A percentile compares a stretch with the other conserved stretches of the same genome.
Conservation (phyloP, 2,797 vertebrate species). For the Acanthurus lineatus region DNA sequence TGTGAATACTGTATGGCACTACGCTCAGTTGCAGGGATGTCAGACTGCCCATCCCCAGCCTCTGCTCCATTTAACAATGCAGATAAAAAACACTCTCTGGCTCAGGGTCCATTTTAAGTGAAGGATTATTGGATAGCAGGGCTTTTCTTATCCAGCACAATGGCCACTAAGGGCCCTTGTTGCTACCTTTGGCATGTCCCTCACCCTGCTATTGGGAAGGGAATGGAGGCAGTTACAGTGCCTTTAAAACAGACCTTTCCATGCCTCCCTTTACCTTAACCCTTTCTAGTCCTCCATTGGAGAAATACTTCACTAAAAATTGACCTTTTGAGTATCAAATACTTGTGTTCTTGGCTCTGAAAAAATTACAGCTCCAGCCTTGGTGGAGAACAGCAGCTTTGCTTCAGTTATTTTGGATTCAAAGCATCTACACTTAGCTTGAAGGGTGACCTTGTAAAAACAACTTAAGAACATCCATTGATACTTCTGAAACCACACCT, state of each 20-base stretch:
- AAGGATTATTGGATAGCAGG: conserved; percentile 66
- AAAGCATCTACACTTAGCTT: neutral
- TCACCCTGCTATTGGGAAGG: conserved; percentile 10
- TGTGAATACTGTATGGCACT: conserved; percentile 68
- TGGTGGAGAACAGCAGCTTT: conserved; percentile 1
- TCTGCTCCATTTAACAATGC: conserved; percentile 56
- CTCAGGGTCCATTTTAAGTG: conserved; percentile 76
- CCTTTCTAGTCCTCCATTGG: conserved; percentile 16
- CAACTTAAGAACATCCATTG: neutral
- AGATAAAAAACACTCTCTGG: conserved; percentile 51
- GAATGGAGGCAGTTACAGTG: conserved; percentile 62
- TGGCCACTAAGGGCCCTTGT: conserved; percentile 32
- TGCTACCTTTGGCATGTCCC: conserved; percentile 31
- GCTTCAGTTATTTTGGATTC: neutral
- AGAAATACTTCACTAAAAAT: conserved; percentile 26
- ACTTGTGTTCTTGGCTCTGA: neutral
- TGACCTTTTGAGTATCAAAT: conserved; percentile 11
- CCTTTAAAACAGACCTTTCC: conserved; percentile 67
- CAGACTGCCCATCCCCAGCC: conserved; percentile 36
- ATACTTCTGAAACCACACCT: conserved; percentile 1
- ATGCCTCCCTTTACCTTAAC: conserved; percentile 20
- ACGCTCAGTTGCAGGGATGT: conserved; percentile 58
- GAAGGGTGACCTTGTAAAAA: neutral
- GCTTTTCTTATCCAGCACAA: conserved; percentile 40
- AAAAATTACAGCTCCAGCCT: conserved; percentile 4